Percentiles rank a stretch among this genome's conserved stretches.
Evolutionary conservation across 2,888 invertebrate species (phyloP).

Genomic region (Pammene fasciana): DNA sequence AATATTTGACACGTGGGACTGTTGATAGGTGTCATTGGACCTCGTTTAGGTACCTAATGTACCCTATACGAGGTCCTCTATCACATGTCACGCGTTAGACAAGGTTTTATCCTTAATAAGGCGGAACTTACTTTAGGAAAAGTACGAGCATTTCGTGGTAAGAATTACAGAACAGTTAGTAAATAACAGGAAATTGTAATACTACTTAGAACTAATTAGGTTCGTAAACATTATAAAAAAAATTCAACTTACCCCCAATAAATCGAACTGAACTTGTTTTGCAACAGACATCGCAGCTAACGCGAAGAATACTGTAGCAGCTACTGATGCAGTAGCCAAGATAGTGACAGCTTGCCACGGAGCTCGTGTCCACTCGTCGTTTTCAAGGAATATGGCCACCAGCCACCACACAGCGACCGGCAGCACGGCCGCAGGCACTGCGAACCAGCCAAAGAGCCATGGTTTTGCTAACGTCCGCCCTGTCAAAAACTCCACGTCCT

Average conservation of each 20-base stretch:
- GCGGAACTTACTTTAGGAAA: conserved; percentile 35
- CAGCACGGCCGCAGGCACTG: conserved; percentile 54
- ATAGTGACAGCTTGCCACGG: conserved; percentile 56
- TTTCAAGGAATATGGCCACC: conserved; percentile 44
- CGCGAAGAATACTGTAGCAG: conserved; percentile 49
- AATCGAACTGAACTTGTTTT: conserved; percentile 69
- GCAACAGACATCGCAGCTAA: conserved; percentile 58
- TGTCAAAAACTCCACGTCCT: conserved; percentile 70
- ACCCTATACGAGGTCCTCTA: background rate
- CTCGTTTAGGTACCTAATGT: background rate
- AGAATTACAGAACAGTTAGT: conserved; percentile 20
- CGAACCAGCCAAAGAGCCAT: conserved; percentile 70
- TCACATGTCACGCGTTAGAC: conserved; percentile 32
- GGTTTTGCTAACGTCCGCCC: conserved; percentile 53
- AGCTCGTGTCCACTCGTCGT: conserved; percentile 52
- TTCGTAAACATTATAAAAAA: too few species aligned
- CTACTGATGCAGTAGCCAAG: conserved; percentile 45
- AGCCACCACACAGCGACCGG: conserved; percentile 65
- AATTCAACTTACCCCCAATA: conserved; percentile 53
- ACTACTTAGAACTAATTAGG: too few species aligned
- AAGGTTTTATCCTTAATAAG: conserved; percentile 53
- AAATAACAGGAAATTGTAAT: conserved; percentile 1
- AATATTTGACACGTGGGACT: too few species aligned
- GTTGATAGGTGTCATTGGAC: too few species aligned
- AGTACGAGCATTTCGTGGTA: conserved; percentile 45